Evolutionary conservation across 2,797 vertebrate species (phyloP).

Genomic region (Anomalospiza imberbis): DNA sequence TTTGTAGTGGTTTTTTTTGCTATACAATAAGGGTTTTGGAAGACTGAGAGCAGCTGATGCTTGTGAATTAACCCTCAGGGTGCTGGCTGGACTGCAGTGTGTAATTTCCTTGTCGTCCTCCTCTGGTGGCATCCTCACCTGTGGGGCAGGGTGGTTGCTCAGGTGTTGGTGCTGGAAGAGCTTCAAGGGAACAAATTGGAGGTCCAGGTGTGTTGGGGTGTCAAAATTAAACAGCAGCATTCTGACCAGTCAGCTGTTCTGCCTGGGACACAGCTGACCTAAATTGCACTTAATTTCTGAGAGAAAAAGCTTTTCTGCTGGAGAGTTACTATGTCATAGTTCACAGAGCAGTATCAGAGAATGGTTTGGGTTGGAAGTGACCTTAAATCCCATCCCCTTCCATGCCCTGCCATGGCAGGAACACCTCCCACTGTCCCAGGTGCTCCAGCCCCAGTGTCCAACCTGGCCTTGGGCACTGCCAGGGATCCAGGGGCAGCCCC

Average conservation of each 20-base stretch:
- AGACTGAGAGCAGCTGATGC: not conserved
- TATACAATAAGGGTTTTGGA: not conserved
- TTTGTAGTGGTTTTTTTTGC: not conserved
- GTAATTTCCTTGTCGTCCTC: not conserved
- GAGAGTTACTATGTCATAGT: not conserved
- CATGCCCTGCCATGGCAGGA: not conserved
- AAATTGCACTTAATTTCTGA: not conserved
- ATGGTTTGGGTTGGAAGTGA: not conserved
- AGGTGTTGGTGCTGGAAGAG: not conserved
- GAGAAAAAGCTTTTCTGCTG: not conserved
- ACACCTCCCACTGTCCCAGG: not conserved
- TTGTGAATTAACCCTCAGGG: not conserved
- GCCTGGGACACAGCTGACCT: not conserved
- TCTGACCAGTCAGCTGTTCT: not conserved
- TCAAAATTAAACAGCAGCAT: not conserved
- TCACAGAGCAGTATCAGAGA: not conserved
- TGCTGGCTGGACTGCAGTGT: not conserved
- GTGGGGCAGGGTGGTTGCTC: not conserved
- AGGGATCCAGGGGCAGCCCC: not conserved
- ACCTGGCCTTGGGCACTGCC: fast-evolving
- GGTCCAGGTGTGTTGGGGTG: not conserved
- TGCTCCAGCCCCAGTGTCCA: not conserved
- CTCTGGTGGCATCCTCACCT: not conserved
- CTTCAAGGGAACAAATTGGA: not conserved
- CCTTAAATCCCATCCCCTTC: fast-evolving